Base-by-base conservation (phyloP, 2,797 vertebrate species). In the Hyperoplus lanceolatus region DNA sequence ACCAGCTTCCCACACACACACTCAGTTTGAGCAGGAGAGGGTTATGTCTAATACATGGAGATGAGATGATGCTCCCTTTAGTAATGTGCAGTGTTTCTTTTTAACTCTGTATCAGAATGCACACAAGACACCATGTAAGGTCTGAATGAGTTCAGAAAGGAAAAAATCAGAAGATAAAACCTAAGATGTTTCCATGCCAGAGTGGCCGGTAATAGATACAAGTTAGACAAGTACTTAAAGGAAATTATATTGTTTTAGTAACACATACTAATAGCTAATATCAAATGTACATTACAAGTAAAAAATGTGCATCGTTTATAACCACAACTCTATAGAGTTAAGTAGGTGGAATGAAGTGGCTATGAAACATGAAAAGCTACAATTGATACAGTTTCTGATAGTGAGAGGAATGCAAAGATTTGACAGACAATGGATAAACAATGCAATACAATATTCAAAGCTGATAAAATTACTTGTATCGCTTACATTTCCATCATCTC, bases 1-100 rank as follows among this genome's bases (percentile, higher is more conserved):
- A 90, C 86, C 65, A 80, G 80, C 90, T 77, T 89, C 89, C 87
- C 76, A 89, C 83, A 61, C 76, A 89, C 83, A 61, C 74, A 68
- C 73, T 83, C 70, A 6, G 54, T 79, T 63, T 81, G 77, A 85
- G 80, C 68, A 56, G 57, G 53, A 72, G 67, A 77, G 70, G 80
- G 85, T 84, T 83, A 82, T 57, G 58, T 81, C 68, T 62, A 76
- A 87, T 79, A 77, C 75, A 55, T 56, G 51, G 71, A 72, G 48
- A 82, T 70, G 43, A 79, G 80, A 69, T 13, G 9, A 71, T 50
- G 50, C 84, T 89, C 70, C 79, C 70, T 41, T 43, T 64, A 82
- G 75, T 81, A 59, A 82, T 73, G 61, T 74, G 21, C 36, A 21
- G 43, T 61, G 39, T 68, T 16, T 39, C 68, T 12, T 60, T 57